Conservation (phyloP, 2,113 vertebrate genomes). For the Rhinoderma darwinii region DNA sequence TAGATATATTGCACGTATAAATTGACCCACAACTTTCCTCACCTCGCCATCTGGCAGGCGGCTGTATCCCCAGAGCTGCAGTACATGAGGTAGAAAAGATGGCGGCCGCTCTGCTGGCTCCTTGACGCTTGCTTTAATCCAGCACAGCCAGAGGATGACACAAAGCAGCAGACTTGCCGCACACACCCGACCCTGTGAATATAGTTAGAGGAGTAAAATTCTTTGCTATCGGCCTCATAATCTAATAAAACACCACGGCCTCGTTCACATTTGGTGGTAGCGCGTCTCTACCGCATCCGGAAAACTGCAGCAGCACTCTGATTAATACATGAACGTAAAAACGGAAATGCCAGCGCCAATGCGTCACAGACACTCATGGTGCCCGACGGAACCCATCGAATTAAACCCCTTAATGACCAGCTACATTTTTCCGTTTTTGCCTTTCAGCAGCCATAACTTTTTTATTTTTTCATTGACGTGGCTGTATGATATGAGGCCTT, state of each 20-base stretch:
- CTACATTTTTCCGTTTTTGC: no score
- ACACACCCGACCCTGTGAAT: slow-evolving; percentile 1
- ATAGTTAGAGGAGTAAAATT: background rate
- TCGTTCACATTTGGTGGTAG: no score
- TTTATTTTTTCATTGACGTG: no score
- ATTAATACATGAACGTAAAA: no score
- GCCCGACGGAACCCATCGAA: no score
- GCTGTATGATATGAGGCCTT: no score
- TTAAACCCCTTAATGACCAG: no score
- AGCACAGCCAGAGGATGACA: slow-evolving; percentile 54
- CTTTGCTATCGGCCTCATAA: background rate
- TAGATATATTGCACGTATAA: background rate
- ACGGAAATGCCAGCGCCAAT: no score
- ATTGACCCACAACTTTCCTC: slow-evolving; percentile 18
- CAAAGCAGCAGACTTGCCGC: slow-evolving; percentile 28
- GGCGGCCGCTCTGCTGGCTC: background rate
- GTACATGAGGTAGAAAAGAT: background rate
- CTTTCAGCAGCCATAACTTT: no score
- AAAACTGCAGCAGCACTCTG: background rate
- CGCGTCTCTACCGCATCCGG: no score
- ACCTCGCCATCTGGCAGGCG: slow-evolving; percentile 78
- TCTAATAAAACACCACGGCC: background rate
- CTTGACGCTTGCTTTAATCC: slow-evolving; percentile 38
- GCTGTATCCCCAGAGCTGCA: slow-evolving; percentile 71
- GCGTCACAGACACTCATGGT: no score